phyloP scores from a whole-genome alignment of 2,888 invertebrate genomes.

The Loripinus fragilis region DNA sequence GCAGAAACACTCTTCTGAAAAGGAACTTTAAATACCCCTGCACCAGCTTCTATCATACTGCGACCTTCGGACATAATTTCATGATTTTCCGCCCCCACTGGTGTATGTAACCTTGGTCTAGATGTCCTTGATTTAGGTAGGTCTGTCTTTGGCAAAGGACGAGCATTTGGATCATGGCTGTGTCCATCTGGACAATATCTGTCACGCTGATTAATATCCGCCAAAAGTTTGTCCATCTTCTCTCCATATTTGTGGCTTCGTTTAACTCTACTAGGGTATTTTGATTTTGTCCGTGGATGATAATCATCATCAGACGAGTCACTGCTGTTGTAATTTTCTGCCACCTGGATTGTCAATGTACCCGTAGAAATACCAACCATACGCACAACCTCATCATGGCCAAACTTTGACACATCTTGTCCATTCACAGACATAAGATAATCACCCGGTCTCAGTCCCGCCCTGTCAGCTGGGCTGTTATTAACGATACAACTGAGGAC shows the following conservation, averaged over 20 bases:
- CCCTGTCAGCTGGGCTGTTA: constrained; percentile 94
- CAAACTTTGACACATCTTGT: constrained; percentile 94
- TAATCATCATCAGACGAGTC: constrained; percentile 91
- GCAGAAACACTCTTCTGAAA: constrained; percentile 56
- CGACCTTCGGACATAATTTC: constrained; percentile 52
- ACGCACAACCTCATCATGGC: constrained; percentile 96
- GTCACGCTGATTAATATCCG: constrained; percentile 65
- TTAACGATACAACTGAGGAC: constrained; percentile 96
- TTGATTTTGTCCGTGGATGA: constrained; percentile 79
- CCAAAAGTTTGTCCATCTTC: constrained; percentile 63
- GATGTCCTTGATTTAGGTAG: constrained; percentile 54
- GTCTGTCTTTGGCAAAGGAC: constrained; percentile 48
- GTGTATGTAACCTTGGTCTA: constrained; percentile 61
- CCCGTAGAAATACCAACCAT: constrained; percentile 94
- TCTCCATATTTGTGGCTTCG: constrained; percentile 43
- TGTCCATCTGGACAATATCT: constrained; percentile 57
- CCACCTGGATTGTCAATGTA: constrained; percentile 77
- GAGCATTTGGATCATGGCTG: constrained; percentile 63
- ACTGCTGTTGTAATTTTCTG: constrained; percentile 88
- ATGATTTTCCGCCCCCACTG: constrained; percentile 68
- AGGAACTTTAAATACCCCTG: constrained; percentile 58
- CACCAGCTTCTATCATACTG: constrained; percentile 61
- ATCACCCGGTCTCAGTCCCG: constrained; percentile 95
- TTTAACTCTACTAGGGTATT: constrained; percentile 78
- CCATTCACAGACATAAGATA: constrained; percentile 95